A percentile compares a stretch with the other conserved stretches of the same genome.
These are phyloP conservation scores for Epistrophe grossulariae DNA, from an alignment of 2,888 invertebrate genomes.

Conservation along the genomic window DNA sequence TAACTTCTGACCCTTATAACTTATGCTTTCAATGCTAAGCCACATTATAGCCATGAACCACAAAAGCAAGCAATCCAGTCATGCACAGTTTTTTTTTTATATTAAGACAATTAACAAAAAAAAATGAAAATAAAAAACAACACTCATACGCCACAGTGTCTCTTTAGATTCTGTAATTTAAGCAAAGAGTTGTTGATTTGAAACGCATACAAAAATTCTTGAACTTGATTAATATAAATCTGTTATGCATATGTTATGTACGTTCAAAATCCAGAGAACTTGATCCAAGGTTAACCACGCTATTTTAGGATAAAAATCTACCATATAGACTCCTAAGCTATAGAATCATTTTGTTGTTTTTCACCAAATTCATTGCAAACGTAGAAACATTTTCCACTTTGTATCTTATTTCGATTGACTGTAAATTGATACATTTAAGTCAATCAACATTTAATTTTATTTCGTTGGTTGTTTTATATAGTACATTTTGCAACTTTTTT, in stretches of 20 bases:
- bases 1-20: too few species aligned
- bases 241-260: too few species aligned
- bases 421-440: constrained; percentile 8
- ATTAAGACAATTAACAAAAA: too few species aligned
- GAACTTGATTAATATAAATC: background rate
- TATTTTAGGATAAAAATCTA: background rate
- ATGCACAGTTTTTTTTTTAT: too few species aligned
- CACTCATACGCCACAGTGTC: constrained; percentile 13
- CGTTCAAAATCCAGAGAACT: background rate
- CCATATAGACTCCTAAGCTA: background rate
- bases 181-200: background rate
- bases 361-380: background rate
- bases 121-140: background rate
- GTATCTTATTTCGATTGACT: background rate
- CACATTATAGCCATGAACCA: too few species aligned
- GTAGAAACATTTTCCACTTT: background rate
- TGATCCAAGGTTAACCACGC: background rate
- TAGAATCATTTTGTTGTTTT: background rate
- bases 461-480: background rate
- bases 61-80: too few species aligned
- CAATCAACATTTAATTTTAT: background rate
- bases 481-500: too few species aligned
- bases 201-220: background rate
- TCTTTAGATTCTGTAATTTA: background rate
- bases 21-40: too few species aligned